Base-by-base conservation (phyloP, 2,113 vertebrate species). In the Zapus hudsonius region DNA sequence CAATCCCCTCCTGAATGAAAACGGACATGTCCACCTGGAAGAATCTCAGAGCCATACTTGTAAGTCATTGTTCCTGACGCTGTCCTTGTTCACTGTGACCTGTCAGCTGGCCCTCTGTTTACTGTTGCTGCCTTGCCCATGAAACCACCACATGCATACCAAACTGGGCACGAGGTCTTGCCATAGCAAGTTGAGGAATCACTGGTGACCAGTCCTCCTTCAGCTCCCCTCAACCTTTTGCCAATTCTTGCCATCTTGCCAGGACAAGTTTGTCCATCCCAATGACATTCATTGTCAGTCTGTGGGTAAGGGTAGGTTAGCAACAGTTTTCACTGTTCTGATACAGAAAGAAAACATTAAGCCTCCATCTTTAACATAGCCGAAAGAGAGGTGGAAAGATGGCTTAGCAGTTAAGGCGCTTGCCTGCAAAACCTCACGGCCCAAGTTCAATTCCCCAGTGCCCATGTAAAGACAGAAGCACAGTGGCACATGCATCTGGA, bases 301-400 rank as follows among this genome's bases (percentile, higher is more conserved):
- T 67, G 40, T 9, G 6, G 27, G 25, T 31, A 63, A 42, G 2
- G 22, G 3, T 2, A 74, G 55, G 31, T 74, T 1, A 83, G 31
- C 59, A 80, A 61, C 72, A 55, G 29, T 44, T 66, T 69, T 55
- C 27, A 63, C 36, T 74, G 12, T 55, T 66, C 64, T 31, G 29
- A 82, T 19, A 38, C 10, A 89, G 84, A 92, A 74, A 67, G 36
- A 52, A 63, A 81, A 90, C 23, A 47, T 10, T 75, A 93, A 87
- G 15, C 44, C 38, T 55, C 10, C 0, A 44, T 87, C 67, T 73
- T 90, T 55, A 85, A 90, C 79, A 87, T 70, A 89, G 40, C 36
- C 57, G 40, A 63, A 87, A 27, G 29, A 66, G 42, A n/a, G n/a
- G n/a, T n/a, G n/a, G n/a, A n/a, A n/a, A n/a, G n/a, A n/a, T n/a